A percentile compares a stretch with the other conserved stretches of the same genome.
Evolutionary conservation across 2,113 vertebrate species (phyloP).

Genomic region (Galbula dea): DNA sequence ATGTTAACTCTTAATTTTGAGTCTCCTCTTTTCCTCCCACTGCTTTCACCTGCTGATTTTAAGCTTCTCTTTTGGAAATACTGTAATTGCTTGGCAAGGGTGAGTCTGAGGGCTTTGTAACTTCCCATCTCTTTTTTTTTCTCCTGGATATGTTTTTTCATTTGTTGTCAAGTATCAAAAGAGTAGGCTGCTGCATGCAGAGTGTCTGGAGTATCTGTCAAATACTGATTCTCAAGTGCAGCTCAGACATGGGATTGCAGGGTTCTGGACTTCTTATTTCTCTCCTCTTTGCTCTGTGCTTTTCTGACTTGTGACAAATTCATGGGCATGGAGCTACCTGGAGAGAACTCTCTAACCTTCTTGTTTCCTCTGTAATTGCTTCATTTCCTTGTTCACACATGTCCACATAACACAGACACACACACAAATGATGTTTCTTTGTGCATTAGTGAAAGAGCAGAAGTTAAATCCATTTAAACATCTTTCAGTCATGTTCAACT

Average conservation of each 20-base stretch:
- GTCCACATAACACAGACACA: not conserved
- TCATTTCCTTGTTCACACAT: not conserved
- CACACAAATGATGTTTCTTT: not conserved
- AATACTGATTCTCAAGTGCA: not conserved
- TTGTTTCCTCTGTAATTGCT: not conserved
- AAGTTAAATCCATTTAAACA: not conserved
- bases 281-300: not conserved
- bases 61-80: not conserved
- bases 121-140: not conserved
- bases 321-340: not conserved
- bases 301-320: not conserved
- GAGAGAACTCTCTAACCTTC: not conserved
- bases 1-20: not conserved
- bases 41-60: not conserved
- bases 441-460: not conserved
- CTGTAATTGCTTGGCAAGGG: not conserved
- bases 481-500: not conserved
- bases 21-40: not conserved
- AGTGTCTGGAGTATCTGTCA: not conserved
- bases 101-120: not conserved
- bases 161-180: not conserved
- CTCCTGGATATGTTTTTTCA: not conserved
- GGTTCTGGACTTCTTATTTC: not conserved
- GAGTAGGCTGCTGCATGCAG: not conserved
- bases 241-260: not conserved